phyloP scores from a whole-genome alignment of 2,888 invertebrate species.

The Rhagonycha lutea region DNA sequence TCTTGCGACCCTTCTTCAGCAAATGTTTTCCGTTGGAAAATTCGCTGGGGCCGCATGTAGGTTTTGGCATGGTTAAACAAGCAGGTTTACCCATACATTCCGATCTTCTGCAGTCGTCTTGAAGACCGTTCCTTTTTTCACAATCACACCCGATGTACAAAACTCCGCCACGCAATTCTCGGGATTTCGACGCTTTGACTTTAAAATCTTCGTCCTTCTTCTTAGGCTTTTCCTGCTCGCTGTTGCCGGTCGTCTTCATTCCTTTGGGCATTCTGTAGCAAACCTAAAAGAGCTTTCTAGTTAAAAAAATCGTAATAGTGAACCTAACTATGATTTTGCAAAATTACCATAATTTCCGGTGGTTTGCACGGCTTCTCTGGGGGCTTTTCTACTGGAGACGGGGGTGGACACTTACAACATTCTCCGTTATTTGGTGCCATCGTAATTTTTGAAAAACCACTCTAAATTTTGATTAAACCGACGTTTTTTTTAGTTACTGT shows the following conservation, averaged over 20 bases:
- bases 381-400: not conserved
- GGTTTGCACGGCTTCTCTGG: constrained; percentile 6
- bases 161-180: constrained; percentile 59
- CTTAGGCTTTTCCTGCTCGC: not conserved
- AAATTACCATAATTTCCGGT: constrained; percentile 26
- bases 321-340: not conserved
- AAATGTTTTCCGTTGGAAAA: constrained; percentile 48
- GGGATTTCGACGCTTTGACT: constrained; percentile 54
- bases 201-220: constrained; percentile 8
- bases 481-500: not conserved
- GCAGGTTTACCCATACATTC: constrained; percentile 58
- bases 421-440: not conserved
- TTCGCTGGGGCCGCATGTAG: constrained; percentile 56
- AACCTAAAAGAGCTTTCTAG: constrained; percentile 27
- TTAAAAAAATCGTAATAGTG: not conserved
- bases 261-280: constrained; percentile 37
- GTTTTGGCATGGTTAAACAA: constrained; percentile 56
- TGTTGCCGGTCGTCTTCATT: not conserved
- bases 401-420: constrained; percentile 10
- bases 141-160: constrained; percentile 63
- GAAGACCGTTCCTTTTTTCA: constrained; percentile 62
- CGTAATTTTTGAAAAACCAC: not conserved
- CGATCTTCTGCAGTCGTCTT: constrained; percentile 62
- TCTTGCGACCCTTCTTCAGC: constrained; percentile 20
- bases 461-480: not conserved